Evolutionary conservation across 1,140 invertebrate species (phyloP).

Genomic region (Drosophila gunungcola): DNA sequence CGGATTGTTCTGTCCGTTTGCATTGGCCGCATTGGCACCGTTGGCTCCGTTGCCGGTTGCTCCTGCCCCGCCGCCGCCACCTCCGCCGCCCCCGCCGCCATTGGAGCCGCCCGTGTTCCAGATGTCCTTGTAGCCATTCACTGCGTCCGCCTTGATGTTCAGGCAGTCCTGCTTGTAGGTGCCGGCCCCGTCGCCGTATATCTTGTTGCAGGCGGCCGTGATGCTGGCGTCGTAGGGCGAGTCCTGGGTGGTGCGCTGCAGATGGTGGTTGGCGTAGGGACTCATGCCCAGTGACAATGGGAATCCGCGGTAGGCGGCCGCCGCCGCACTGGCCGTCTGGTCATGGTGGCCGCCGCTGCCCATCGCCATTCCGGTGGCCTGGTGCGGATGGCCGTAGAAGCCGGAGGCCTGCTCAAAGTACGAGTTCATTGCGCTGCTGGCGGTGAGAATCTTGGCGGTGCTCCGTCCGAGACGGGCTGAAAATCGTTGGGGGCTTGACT

Average conservation of each 20-base stretch:
- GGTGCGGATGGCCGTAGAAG: slow-evolving; percentile 95
- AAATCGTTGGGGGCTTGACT: slow-evolving; percentile 57
- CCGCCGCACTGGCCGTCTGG: slow-evolving; percentile 87
- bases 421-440: slow-evolving; percentile 91
- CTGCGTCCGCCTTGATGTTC: slow-evolving; percentile 86
- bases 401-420: slow-evolving; percentile 96
- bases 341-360: slow-evolving; percentile 89
- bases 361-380: slow-evolving; percentile 86
- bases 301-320: slow-evolving; percentile 91
- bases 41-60: slow-evolving; percentile 76
- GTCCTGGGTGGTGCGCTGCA: slow-evolving; percentile 92
- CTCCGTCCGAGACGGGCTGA: slow-evolving; percentile 47
- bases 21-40: slow-evolving; percentile 79
- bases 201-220: slow-evolving; percentile 91
- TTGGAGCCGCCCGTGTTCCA: slow-evolving; percentile 88
- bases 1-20: slow-evolving; percentile 88
- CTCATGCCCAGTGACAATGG: slow-evolving; percentile 94
- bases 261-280: slow-evolving; percentile 93
- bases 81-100: slow-evolving; percentile 64
- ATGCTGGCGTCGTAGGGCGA: slow-evolving; percentile 95
- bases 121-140: slow-evolving; percentile 87
- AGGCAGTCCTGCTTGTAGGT: slow-evolving; percentile 85
- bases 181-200: slow-evolving; percentile 82
- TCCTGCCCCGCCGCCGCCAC: slow-evolving; percentile 80
- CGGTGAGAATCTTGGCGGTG: slow-evolving; percentile 84